Evolutionary conservation across 2,113 vertebrate species (phyloP).

Genomic region (Embiotoca jacksoni): DNA sequence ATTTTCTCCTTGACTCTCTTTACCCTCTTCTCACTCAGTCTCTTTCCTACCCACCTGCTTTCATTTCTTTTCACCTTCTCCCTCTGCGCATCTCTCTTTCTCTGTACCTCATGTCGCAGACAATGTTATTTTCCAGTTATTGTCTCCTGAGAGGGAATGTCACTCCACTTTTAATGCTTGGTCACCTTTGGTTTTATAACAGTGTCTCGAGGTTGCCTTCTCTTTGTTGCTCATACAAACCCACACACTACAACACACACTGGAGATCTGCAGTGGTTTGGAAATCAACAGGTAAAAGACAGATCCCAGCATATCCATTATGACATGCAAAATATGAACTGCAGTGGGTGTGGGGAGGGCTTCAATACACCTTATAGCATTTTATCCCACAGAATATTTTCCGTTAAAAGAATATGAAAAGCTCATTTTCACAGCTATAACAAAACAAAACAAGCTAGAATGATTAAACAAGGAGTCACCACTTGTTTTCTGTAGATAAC

Average conservation of each 20-base stretch:
- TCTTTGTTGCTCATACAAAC: background rate
- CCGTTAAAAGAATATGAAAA: too few relatives aligned
- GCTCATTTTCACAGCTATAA: too few relatives aligned
- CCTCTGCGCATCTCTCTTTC: conserved; percentile 10
- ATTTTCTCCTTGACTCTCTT: conserved; percentile 36
- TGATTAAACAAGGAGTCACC: background rate
- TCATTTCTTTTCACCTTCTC: conserved; percentile 23
- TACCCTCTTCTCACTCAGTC: conserved; percentile 16
- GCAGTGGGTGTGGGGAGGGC: background rate
- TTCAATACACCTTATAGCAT: too few relatives aligned
- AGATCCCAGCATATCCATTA: background rate
- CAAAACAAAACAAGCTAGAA: too few relatives aligned
- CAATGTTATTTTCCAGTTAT: conserved; percentile 57
- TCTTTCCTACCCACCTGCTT: conserved; percentile 27
- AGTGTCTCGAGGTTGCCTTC: conserved; percentile 8
- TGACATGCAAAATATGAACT: background rate
- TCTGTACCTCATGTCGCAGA: conserved; percentile 8
- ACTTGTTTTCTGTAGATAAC: background rate
- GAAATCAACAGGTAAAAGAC: conserved; percentile 19
- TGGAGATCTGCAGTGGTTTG: conserved; percentile 5
- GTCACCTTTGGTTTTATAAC: conserved; percentile 51
- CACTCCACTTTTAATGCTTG: conserved; percentile 39
- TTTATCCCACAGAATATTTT: too few relatives aligned
- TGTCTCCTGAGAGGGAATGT: conserved; percentile 50
- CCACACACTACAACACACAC: conserved; percentile 5